Evolutionary conservation across 2,888 invertebrate genomes (phyloP), one percentile per base, ranked within the genome.

Genomic region (Plagodis dolabraria): DNA sequence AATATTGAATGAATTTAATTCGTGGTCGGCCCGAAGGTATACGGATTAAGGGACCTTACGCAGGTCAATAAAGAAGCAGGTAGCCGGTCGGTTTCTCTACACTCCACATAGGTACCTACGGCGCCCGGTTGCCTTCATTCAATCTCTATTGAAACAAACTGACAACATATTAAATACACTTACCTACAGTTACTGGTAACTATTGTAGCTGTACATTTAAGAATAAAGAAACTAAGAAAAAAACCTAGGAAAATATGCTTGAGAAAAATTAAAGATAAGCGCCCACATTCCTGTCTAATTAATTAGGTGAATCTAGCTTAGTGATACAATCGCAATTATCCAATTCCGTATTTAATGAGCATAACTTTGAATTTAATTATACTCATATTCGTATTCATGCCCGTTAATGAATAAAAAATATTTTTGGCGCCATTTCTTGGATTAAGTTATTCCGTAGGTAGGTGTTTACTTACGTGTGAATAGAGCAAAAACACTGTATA

Each of bases 11-110:
- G 80, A 82, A 79, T 84, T 80, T 78, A 80, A 83, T 87, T 83
- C 87, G 87, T 88, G 88, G 83, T 76, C 69, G 72, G 75, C 62
- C 69, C 78, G 79, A 82, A 77, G 74, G 84, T 80, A 76, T 68
- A 67, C 79, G 85, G 87, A 88, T 89, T 87, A 89, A 77, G 77
- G 77, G 79, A 76, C 81, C 83, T 78, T 78, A 70, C 69, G 74
- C 82, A 84, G 89, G 89, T 89, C 85, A 85, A 83, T 86, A 82
- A 74, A 66, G 68, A 63, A 69, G 75, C 91, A 89, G 89, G 89
- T 89, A 89, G 85, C 76, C 70, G 72, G 71, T 72, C 60, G 60
- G 50, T 50, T 36, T 35, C 43, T 51, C 42, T 47, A 62, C 50
- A 55, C 52, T 50, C 57, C 49, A 68, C 64, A 33, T 10, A 22